These are phyloP conservation scores for Aurelia aurita complex sp. Pacific DNA, from an alignment of 30 jellyfish, hydroid and myxozoan species.

Conservation along the genomic window DNA sequence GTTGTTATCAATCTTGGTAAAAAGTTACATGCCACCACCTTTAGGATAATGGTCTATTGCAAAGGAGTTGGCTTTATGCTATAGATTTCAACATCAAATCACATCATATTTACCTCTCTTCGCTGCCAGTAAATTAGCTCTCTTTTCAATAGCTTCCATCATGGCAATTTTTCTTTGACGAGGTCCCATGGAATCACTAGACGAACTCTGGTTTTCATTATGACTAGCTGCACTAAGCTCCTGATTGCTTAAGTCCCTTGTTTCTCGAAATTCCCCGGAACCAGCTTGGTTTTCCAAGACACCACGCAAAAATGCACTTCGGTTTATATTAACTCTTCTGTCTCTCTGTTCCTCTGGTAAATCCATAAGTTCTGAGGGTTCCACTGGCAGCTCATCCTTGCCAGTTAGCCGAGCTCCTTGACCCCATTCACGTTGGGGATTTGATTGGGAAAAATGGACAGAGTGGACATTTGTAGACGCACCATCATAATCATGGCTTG, in stretches of 20 bases:
- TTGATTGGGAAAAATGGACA: constrained; percentile 8
- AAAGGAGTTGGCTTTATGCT: too few relatives aligned
- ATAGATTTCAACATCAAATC: too few relatives aligned
- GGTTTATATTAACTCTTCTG: constrained; percentile 19
- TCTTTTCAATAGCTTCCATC: constrained; percentile 38
- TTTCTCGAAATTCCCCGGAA: not conserved
- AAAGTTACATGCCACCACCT: too few relatives aligned
- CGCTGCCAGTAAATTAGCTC: not conserved
- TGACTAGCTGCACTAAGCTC: not conserved
- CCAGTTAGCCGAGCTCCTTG: constrained; percentile 30
- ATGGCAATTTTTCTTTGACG: constrained; percentile 19
- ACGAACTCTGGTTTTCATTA: not conserved
- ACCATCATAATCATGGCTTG: constrained; percentile 5
- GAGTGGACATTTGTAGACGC: constrained; percentile 47
- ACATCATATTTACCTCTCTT: not conserved
- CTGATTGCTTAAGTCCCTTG: not conserved
- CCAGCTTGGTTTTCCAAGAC: not conserved
- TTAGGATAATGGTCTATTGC: too few relatives aligned
- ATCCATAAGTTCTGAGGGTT: not conserved
- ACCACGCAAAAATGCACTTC: constrained; percentile 49
- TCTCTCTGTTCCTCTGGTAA: constrained; percentile 4
- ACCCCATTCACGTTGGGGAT: constrained; percentile 36
- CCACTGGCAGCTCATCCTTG: not conserved
- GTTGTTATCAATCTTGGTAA: too few relatives aligned
- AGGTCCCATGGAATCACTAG: not conserved